These are phyloP conservation scores for Syndactyla subalaris DNA, from an alignment of 2,797 vertebrate species.

Conservation along the genomic window DNA sequence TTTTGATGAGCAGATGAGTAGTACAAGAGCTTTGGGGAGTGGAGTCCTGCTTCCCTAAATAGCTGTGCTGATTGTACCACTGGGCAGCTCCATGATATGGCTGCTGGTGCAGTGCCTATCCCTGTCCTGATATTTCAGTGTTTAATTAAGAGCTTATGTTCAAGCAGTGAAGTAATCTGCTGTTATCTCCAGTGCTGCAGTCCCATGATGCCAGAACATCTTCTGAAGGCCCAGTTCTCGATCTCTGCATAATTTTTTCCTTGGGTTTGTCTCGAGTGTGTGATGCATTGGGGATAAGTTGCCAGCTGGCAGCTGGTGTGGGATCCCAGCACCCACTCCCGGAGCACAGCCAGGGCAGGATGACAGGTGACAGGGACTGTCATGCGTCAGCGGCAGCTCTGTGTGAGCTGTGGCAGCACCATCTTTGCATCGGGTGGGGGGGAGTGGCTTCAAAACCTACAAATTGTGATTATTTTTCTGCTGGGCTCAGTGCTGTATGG, in stretches of 20 bases:
- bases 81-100: not conserved
- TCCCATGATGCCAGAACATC: not conserved
- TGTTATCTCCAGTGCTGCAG: not conserved
- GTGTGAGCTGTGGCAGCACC: not conserved
- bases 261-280: accelerated
- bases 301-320: not conserved
- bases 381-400: accelerated
- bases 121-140: not conserved
- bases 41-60: not conserved
- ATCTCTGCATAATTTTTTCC: not conserved
- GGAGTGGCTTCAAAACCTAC: not conserved
- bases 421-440: accelerated
- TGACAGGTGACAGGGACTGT: not conserved
- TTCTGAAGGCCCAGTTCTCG: not conserved
- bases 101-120: not conserved
- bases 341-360: not conserved
- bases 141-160: not conserved
- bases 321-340: accelerated
- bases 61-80: not conserved
- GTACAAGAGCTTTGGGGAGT: not conserved
- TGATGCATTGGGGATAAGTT: not conserved
- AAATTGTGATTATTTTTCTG: not conserved
- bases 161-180: not conserved
- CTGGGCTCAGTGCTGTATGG: not conserved
- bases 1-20: not conserved